Evolutionary conservation across 2,113 vertebrate genomes (phyloP).

Genomic region (Myotis yumanensis): DNA sequence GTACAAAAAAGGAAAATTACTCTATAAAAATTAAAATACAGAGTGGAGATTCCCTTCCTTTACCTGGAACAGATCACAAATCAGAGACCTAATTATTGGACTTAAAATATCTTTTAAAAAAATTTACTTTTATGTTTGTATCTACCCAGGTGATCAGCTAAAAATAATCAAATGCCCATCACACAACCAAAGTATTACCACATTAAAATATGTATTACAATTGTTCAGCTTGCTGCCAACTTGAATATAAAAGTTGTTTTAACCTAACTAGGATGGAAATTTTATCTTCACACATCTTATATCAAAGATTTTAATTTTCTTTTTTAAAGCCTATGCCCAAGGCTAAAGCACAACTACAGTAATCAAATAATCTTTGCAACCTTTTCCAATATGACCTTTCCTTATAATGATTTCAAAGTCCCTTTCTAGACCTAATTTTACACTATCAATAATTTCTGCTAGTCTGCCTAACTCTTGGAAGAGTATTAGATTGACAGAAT

Average conservation of each 20-base stretch:
- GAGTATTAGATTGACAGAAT: neutral
- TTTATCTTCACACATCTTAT: neutral
- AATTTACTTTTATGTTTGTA: neutral
- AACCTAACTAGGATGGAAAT: neutral
- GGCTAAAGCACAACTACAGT: neutral
- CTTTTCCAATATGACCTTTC: neutral
- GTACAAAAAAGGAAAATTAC: neutral
- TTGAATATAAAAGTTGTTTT: constrained; percentile 19
- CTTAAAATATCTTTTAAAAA: neutral
- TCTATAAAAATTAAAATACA: constrained; percentile 20
- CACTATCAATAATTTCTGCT: neutral
- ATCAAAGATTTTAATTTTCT: neutral
- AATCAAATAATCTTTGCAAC: neutral
- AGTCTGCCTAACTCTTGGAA: constrained; percentile 1
- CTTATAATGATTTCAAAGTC: constrained; percentile 18
- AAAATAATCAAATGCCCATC: neutral
- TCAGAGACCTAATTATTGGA: neutral
- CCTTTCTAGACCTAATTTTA: neutral
- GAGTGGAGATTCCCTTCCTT: neutral
- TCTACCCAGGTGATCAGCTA: neutral
- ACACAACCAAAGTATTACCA: neutral
- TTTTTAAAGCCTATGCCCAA: neutral
- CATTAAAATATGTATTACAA: constrained; percentile 26
- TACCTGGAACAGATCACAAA: neutral
- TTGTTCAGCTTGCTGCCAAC: neutral